Conservation (phyloP, 2,113 vertebrate genomes). For the Lagenorhynchus albirostris region DNA sequence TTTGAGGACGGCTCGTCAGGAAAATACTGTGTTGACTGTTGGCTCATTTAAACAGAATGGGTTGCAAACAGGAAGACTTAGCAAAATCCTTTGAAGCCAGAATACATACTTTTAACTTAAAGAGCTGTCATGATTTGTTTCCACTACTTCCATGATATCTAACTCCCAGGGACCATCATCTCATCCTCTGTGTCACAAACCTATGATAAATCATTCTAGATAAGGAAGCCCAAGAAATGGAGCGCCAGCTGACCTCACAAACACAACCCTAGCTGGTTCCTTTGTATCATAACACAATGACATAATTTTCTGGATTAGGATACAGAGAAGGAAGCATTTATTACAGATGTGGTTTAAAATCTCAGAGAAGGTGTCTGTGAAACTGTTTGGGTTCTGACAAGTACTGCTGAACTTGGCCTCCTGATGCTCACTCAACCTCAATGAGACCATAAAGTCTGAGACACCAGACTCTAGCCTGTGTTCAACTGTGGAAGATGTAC, state of each 20-base stretch:
- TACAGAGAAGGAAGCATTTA: neutral
- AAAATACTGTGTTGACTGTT: neutral
- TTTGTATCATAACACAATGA: neutral
- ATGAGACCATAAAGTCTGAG: neutral
- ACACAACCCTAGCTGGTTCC: neutral
- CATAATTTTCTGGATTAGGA: slow-evolving; percentile 47
- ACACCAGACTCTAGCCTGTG: neutral
- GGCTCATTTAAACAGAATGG: neutral
- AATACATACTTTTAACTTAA: neutral
- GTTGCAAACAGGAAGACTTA: neutral
- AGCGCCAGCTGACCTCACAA: slow-evolving; percentile 44
- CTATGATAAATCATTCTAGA: neutral
- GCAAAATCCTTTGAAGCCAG: neutral
- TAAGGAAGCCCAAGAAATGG: slow-evolving; percentile 33
- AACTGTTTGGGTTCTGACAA: neutral
- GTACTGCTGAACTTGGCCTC: neutral
- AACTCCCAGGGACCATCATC: neutral
- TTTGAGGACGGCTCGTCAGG: neutral
- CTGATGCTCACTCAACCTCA: neutral
- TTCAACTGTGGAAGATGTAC: neutral
- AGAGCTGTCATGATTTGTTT: neutral
- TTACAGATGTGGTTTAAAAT: slow-evolving; percentile 33
- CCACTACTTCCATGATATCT: neutral
- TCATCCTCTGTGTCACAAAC: neutral
- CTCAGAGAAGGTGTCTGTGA: neutral